Evolutionary conservation across 2,113 vertebrate species (phyloP), one percentile per base, ranked within the genome.

Genomic region (Okapia johnstoni): DNA sequence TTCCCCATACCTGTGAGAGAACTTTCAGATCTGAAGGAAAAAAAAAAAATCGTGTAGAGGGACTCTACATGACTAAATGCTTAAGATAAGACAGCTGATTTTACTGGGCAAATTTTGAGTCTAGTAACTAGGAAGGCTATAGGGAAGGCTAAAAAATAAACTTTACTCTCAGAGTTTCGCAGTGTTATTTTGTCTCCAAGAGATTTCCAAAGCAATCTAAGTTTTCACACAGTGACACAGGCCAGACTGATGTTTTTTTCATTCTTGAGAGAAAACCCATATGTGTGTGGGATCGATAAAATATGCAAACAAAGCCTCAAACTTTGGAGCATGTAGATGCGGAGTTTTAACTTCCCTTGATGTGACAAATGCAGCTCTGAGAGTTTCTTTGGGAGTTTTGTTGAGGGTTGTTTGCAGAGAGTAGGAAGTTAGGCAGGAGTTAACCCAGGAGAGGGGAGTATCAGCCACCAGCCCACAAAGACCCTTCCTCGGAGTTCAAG

Each of bases 41-140:
- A 96, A 96, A 95, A 98, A 96, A 96, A 96, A 23, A 96, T 96
- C 91, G 58, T 92, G 8, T 97, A 98, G 97, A 97, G 52, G 95
- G 73, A 92, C 97, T 90, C 96, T 98, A 86, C 90, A 61, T 96
- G 89, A 55, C 92, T 55, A 60, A 85, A 95, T 84, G 88, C 93
- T 98, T 93, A 90, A 97, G 92, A 97, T 85, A 93, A 28, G 92
- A 88, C 97, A 93, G 90, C 95, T 96, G 57, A 57, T 97, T 98
- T 98, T 93, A 80, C 97, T 95, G 93, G 15, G 28, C 94, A 89
- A 28, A 83, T 90, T 98, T 87, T 96, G 77, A 93, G 80, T 95
- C 0, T 93, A 70, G 88, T 61, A 88, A 93, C 36, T 77, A 85
- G 58, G 84, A 97, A 96, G 91, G 94, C 80, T 95, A 14, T 85